Evolutionary conservation across 2,888 invertebrate genomes (phyloP).

Genomic region (Caenorhabditis sp.): DNA sequence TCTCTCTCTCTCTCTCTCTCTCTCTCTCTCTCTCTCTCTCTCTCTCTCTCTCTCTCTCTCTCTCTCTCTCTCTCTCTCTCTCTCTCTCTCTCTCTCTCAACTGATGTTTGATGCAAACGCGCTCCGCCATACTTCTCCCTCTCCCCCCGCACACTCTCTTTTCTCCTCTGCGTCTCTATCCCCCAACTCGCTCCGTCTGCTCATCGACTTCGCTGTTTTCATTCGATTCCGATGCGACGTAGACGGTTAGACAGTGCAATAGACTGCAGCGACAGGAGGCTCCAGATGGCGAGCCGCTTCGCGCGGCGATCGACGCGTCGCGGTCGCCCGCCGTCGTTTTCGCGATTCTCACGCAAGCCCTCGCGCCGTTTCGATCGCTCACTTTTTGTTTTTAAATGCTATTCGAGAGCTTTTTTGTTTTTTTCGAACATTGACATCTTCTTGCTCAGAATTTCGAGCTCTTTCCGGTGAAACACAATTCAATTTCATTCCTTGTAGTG

Average conservation of each 20-base stretch:
- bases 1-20: too few relatives aligned
- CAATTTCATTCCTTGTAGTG: not conserved
- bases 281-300: not conserved
- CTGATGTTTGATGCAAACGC: slow-evolving; percentile 14
- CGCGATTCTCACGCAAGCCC: slow-evolving; percentile 38
- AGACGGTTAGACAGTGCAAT: not conserved
- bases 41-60: not conserved
- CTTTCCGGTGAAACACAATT: not conserved
- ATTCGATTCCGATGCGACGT: not conserved
- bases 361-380: not conserved
- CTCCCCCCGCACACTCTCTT: not conserved
- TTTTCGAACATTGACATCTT: not conserved
- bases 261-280: not conserved
- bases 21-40: too few relatives aligned
- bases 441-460: slow-evolving; percentile 2
- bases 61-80: not conserved
- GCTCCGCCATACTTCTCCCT: not conserved
- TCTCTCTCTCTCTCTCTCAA: not conserved
- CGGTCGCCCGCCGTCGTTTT: slow-evolving; percentile 21
- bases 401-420: not conserved
- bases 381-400: not conserved
- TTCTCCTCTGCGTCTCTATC: not conserved
- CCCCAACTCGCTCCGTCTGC: not conserved
- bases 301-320: slow-evolving; percentile 35
- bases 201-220: too few relatives aligned